A percentile compares a stretch with the other conserved stretches of the same genome.
Evolutionary conservation across 2,797 vertebrate species (phyloP).

Genomic region (Artibeus lituratus): DNA sequence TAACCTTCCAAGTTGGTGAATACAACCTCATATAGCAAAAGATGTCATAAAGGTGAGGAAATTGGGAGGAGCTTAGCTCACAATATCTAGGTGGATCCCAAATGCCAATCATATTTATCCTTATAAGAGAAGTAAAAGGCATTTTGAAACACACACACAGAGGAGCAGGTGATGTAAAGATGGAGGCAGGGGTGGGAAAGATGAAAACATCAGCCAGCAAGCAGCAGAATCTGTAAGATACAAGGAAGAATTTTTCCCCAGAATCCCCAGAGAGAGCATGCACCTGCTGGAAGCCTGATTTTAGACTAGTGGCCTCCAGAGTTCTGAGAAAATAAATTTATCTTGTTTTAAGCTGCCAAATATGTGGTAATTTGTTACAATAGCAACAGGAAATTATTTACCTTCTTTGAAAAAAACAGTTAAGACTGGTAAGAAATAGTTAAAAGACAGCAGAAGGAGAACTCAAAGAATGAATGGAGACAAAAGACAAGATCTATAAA

Average conservation of each 20-base stretch:
- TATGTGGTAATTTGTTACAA: background rate
- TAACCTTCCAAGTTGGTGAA: background rate
- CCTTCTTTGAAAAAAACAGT: background rate
- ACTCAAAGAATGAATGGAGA: background rate
- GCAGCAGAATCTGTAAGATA: background rate
- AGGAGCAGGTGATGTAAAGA: background rate
- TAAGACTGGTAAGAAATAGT: background rate
- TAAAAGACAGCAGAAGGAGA: background rate
- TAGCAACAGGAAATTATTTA: background rate
- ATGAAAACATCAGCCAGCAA: background rate
- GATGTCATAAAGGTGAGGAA: background rate
- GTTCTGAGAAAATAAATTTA: background rate
- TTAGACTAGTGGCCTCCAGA: background rate
- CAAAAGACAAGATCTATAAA: background rate
- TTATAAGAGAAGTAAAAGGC: background rate
- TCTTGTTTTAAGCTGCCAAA: background rate
- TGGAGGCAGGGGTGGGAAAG: background rate
- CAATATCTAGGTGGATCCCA: background rate
- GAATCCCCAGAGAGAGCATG: background rate
- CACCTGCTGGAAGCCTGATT: background rate
- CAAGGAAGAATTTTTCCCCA: background rate
- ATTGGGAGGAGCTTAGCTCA: background rate
- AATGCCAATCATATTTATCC: background rate
- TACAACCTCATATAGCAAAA: background rate
- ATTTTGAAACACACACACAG: background rate